phyloP scores from a whole-genome alignment of 1,140 invertebrate species.

The Drosophila lacteicornis region DNA sequence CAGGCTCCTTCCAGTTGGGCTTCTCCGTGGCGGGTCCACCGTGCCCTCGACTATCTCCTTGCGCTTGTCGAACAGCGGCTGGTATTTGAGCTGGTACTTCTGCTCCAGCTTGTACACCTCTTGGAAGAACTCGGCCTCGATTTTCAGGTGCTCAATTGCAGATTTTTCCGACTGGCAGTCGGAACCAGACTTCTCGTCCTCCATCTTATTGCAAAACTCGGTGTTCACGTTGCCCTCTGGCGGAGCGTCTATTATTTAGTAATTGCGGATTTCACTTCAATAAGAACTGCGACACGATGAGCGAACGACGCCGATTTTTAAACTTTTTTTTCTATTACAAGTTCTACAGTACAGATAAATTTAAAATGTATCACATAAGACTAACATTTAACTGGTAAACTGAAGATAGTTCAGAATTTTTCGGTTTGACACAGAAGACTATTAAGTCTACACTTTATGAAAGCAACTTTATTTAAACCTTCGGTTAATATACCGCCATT shows the following conservation, averaged over 20 bases:
- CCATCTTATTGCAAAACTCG: conserved; percentile 67
- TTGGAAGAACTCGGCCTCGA: conserved; percentile 97
- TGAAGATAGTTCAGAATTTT: no score
- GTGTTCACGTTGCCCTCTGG: conserved; percentile 57
- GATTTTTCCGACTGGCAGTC: conserved; percentile 88
- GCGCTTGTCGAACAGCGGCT: conserved; percentile 93
- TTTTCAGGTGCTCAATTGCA: conserved; percentile 94
- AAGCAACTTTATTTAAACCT: no score
- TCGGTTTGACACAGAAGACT: no score
- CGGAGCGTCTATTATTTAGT: conserved; percentile 65
- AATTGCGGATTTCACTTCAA: conserved; percentile 44
- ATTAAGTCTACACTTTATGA: no score
- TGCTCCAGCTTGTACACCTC: conserved; percentile 97
- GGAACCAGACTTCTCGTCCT: conserved; percentile 72
- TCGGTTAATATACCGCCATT: no score
- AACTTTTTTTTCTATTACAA: no score
- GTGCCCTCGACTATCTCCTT: conserved; percentile 91
- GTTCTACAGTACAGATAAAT: no score
- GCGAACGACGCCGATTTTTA: no score
- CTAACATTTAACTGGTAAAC: no score
- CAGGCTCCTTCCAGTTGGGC: conserved; percentile 93
- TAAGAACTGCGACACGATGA: no score
- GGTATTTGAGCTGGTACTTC: conserved; percentile 94
- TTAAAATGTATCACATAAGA: no score
- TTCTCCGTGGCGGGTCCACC: conserved; percentile 97